phyloP scores from a whole-genome alignment of 2,888 invertebrate species.

The Drosophila lacicola region DNA sequence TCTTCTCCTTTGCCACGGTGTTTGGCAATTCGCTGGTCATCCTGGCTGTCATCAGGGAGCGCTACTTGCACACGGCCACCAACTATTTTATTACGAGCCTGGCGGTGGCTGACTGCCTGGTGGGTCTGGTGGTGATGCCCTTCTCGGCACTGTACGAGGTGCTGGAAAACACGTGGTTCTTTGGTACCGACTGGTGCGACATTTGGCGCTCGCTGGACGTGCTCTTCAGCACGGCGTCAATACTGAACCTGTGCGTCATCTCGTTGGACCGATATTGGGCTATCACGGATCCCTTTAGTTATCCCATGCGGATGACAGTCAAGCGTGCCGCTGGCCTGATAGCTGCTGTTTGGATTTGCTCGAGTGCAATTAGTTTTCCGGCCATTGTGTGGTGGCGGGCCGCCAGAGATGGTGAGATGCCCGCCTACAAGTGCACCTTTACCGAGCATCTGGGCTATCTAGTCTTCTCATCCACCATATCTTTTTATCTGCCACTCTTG shows the following conservation, averaged over 20 bases:
- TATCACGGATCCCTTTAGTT: conserved; percentile 98
- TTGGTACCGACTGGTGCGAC: conserved; percentile 98
- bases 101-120: conserved; percentile 98
- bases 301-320: conserved; percentile 97
- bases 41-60: conserved; percentile 95
- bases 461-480: conserved; percentile 98
- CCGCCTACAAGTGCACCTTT: conserved; percentile 95
- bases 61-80: conserved; percentile 97
- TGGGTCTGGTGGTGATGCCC: conserved; percentile 99
- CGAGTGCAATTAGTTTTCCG: conserved; percentile 98
- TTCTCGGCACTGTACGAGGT: conserved; percentile 97
- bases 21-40: conserved; percentile 98
- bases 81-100: conserved; percentile 99
- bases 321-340: conserved; percentile 94
- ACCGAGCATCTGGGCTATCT: conserved; percentile 98
- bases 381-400: conserved; percentile 99
- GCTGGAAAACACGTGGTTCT: conserved; percentile 95
- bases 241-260: conserved; percentile 98
- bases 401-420: conserved; percentile 92
- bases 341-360: conserved; percentile 97
- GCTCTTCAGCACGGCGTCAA: conserved; percentile 98
- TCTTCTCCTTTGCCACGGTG: conserved; percentile 96
- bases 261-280: conserved; percentile 99
- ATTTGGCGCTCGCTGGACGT: conserved; percentile 99
- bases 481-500: conserved; percentile 97